Percentiles rank a stretch among this genome's conserved stretches.
phyloP scores from a whole-genome alignment of 23 tunicate species.

The Clavelina lepadiformis region DNA sequence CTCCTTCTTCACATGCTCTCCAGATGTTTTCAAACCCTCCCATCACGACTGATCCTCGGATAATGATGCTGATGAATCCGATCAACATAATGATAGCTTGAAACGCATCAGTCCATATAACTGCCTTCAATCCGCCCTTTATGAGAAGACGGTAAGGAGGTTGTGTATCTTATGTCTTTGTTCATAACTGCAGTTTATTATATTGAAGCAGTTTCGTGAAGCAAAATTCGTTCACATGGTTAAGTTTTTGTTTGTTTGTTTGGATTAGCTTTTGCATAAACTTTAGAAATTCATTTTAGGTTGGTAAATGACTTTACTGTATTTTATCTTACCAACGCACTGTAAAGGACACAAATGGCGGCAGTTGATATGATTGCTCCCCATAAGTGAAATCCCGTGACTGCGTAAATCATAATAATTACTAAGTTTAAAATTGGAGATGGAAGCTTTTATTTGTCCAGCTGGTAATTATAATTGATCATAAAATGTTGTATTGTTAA shows the following conservation, averaged over 20 bases:
- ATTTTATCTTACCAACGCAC: slow-evolving; percentile 7
- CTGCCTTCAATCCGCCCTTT: slow-evolving; percentile 72
- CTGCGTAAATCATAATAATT: not conserved
- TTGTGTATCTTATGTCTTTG: too few relatives aligned
- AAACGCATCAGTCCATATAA: slow-evolving; percentile 69
- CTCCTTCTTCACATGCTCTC: slow-evolving; percentile 21
- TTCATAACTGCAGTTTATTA: too few relatives aligned
- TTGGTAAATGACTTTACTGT: not conserved
- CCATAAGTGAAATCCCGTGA: slow-evolving; percentile 52
- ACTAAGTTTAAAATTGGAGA: too few relatives aligned
- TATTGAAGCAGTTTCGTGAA: too few relatives aligned
- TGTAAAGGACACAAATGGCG: slow-evolving; percentile 39
- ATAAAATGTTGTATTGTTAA: too few relatives aligned
- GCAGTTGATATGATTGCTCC: slow-evolving; percentile 44
- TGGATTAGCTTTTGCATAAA: not conserved
- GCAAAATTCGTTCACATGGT: too few relatives aligned
- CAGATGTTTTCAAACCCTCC: slow-evolving; percentile 56
- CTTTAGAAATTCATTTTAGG: not conserved
- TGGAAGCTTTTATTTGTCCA: too few relatives aligned
- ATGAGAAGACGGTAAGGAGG: not conserved
- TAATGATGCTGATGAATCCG: slow-evolving; percentile 30
- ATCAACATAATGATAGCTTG: slow-evolving; percentile 42
- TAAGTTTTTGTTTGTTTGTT: too few relatives aligned
- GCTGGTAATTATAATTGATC: too few relatives aligned
- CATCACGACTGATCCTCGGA: slow-evolving; percentile 9